These are phyloP conservation scores for Phymatocera aterrima DNA, from an alignment of 2,888 invertebrate species.

Conservation along the genomic window DNA sequence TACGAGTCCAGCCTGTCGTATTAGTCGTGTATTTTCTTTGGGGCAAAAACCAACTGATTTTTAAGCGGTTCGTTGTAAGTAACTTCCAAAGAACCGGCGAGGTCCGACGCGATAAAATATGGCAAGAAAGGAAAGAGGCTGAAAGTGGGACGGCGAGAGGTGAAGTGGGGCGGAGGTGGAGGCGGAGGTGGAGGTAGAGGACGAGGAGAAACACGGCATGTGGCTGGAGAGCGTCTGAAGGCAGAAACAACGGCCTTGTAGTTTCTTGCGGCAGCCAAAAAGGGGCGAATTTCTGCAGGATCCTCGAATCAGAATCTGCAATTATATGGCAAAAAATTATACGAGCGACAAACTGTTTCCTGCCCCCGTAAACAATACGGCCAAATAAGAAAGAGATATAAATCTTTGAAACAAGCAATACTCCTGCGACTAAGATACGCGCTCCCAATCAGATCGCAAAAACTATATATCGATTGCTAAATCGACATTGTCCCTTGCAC, in stretches of 20 bases:
- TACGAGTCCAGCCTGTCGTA: constrained; percentile 51
- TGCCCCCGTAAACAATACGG: constrained; percentile 62
- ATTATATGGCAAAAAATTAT: constrained; percentile 64
- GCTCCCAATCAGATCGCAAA: constrained; percentile 51
- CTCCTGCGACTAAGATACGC: no score
- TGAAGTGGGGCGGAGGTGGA: background rate
- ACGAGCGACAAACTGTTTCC: constrained; percentile 60
- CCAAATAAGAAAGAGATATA: constrained; percentile 62
- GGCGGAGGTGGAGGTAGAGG: constrained; percentile 43
- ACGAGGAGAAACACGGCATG: constrained; percentile 46
- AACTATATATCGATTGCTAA: constrained; percentile 58
- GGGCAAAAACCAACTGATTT: constrained; percentile 48
- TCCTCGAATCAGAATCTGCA: constrained; percentile 63
- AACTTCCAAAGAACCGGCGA: constrained; percentile 30
- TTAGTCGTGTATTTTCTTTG: constrained; percentile 59
- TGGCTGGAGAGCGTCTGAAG: constrained; percentile 29
- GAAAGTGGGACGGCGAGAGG: constrained; percentile 31
- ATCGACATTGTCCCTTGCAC: constrained; percentile 36
- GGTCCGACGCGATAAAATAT: constrained; percentile 52
- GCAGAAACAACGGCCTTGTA: constrained; percentile 48
- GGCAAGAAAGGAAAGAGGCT: constrained; percentile 49
- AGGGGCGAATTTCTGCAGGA: constrained; percentile 60
- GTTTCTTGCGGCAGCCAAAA: constrained; percentile 54
- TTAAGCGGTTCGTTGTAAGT: constrained; percentile 37
- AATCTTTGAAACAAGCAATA: constrained; percentile 55